phyloP scores from a whole-genome alignment of 53 echinoderm and acorn worm species.

The Patiria pectinifera region DNA sequence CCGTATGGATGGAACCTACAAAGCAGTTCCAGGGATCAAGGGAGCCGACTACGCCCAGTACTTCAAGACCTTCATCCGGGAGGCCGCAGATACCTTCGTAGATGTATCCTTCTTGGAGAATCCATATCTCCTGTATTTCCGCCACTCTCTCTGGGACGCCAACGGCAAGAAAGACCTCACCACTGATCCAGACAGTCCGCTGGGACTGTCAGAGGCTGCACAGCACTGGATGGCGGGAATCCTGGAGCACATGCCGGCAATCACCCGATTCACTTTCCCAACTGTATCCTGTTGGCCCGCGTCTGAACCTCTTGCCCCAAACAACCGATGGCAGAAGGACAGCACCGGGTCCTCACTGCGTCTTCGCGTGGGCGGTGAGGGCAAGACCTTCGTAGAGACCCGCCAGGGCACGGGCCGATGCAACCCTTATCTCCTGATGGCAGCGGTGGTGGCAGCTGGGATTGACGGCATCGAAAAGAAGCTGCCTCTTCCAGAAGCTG shows the following conservation, averaged over 20 bases:
- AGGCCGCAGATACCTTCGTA: slow-evolving; percentile 12
- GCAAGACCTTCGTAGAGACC: slow-evolving; percentile 79
- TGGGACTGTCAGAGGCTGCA: slow-evolving; percentile 69
- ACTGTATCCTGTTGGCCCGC: slow-evolving; percentile 66
- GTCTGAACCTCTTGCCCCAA: slow-evolving; percentile 11
- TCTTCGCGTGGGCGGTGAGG: slow-evolving; percentile 66
- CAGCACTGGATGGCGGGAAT: slow-evolving; percentile 86
- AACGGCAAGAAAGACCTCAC: slow-evolving; percentile 63
- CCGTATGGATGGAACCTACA: slow-evolving; percentile 49
- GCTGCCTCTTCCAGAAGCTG: slow-evolving; percentile 38
- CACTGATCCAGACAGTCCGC: slow-evolving; percentile 50
- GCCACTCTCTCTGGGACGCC: slow-evolving; percentile 65
- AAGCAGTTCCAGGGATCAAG: slow-evolving; percentile 32
- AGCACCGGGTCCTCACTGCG: slow-evolving; percentile 76
- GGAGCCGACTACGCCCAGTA: slow-evolving; percentile 50
- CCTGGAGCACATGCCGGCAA: slow-evolving; percentile 74
- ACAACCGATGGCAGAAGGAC: slow-evolving; percentile 77
- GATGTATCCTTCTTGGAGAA: slow-evolving; percentile 52
- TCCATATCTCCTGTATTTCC: slow-evolving; percentile 25
- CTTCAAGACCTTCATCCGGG: slow-evolving; percentile 44
- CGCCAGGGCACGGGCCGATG: slow-evolving; percentile 69
- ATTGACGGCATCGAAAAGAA: slow-evolving; percentile 54
- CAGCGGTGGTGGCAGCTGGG: slow-evolving; percentile 57
- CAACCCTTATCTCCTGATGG: slow-evolving; percentile 74
- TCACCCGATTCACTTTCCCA: slow-evolving; percentile 65